phyloP scores from a whole-genome alignment of 2,888 invertebrate genomes.

The Lordiphosa andalusiaca region DNA sequence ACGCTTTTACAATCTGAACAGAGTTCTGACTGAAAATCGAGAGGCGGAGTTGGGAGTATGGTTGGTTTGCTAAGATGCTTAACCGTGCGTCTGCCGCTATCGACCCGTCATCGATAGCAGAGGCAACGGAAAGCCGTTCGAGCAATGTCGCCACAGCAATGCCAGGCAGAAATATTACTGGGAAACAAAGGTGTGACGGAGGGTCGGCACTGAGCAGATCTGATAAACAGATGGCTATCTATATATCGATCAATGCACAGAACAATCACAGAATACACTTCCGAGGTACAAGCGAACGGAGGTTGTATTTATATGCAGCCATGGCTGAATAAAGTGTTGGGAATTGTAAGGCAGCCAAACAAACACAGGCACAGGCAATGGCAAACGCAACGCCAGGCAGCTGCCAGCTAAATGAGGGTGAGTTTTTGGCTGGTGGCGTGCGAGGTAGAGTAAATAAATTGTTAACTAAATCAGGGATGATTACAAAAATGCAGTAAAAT shows the following conservation, averaged over 20 bases:
- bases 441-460: neutral
- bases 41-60: conserved; percentile 50
- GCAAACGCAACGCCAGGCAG: too few relatives aligned
- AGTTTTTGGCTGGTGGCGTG: conserved; percentile 1
- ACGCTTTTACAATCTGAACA: conserved; percentile 31
- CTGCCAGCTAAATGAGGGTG: conserved; percentile 6
- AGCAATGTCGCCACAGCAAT: conserved; percentile 76
- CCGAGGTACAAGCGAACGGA: conserved; percentile 57
- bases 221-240: conserved; percentile 80
- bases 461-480: neutral
- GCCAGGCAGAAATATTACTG: conserved; percentile 78
- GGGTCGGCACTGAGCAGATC: conserved; percentile 84
- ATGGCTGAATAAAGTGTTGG: conserved; percentile 39
- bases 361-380: too few relatives aligned
- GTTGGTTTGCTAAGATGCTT: conserved; percentile 43
- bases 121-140: conserved; percentile 82
- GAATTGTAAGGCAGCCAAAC: conserved; percentile 46
- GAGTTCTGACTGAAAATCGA: conserved; percentile 34
- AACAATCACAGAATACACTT: conserved; percentile 86
- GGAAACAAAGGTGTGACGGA: conserved; percentile 84
- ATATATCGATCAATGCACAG: conserved; percentile 84
- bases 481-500: neutral
- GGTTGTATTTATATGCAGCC: conserved; percentile 36
- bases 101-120: conserved; percentile 81
- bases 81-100: conserved; percentile 82